Evolutionary conservation across 2,113 vertebrate genomes (phyloP), one percentile per base, ranked within the genome.

Genomic region (Benitochromis conjunctus): DNA sequence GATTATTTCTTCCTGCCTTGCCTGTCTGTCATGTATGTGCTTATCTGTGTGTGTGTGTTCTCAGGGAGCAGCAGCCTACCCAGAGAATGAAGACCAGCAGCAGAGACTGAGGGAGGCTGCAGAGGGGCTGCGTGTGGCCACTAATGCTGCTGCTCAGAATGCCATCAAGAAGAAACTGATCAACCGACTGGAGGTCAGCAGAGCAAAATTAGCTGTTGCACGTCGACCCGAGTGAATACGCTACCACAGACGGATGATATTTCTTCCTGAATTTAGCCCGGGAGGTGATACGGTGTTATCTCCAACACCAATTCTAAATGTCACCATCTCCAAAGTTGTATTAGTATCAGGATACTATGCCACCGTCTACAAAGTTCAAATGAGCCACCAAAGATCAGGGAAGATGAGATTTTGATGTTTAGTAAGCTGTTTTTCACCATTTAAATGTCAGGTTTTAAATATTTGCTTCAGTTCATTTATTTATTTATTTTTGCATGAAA

Each of bases 161-260:
- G 99, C 99, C 60, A 99, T 99, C 74, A 99, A 99, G 96, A 99
- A 99, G 94, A 99, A 99, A 86, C 97, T 99, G 4, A 97, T 99
- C 89, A 99, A 97, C 96, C 96, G 98, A 79, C 94, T 99, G 82
- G 98, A 99, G 98, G 99, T 99, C 81, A 91, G 86, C 18, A 54
- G 46, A 4, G 18, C n/a, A 12, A 78, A 18, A 57, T 38, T 34
- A 69, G 5, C 31, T 9, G 56, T 78, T 62, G 13, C 57, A 31
- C 21, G 41, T 34, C 38, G 4, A 56, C 41, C 58, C 2, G 2
- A 66, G 14, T 74, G 4, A 74, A 60, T 53, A 10, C 12, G n/a
- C n/a, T 55, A n/a, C 51, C 8, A 41, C 21, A 57, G 38, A 64
- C 69, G 7, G 24, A 69, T 24, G 48, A 18, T 24, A 11, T 43